phyloP scores from a whole-genome alignment of 2,888 invertebrate genomes.

The Eledona agricola region DNA sequence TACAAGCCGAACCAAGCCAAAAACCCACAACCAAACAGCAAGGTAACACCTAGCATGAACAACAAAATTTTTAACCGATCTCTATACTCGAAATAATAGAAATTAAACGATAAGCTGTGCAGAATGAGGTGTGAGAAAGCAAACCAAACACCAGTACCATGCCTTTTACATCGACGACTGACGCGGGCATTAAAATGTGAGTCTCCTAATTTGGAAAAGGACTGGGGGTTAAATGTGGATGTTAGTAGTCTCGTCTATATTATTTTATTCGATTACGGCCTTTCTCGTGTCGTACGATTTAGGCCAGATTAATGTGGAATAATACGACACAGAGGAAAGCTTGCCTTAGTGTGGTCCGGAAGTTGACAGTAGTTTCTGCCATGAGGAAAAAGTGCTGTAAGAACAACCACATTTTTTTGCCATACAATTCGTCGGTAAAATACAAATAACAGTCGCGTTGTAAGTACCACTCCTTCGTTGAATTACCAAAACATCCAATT shows the following conservation, averaged over 20 bases:
- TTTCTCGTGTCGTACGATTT: slow-evolving; percentile 30
- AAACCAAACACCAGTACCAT: slow-evolving; percentile 20
- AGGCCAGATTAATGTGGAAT: slow-evolving; percentile 36
- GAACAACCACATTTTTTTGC: slow-evolving; percentile 66
- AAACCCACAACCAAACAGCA: slow-evolving; percentile 41
- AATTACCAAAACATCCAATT: slow-evolving; percentile 9
- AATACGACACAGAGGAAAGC: slow-evolving; percentile 60
- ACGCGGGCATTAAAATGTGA: slow-evolving; percentile 9
- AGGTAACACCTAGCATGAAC: slow-evolving; percentile 48
- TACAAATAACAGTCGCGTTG: slow-evolving; percentile 17
- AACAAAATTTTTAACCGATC: slow-evolving; percentile 37
- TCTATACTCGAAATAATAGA: slow-evolving; percentile 22
- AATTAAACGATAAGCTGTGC: slow-evolving; percentile 28
- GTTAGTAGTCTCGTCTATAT: slow-evolving; percentile 17
- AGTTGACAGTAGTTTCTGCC: slow-evolving; percentile 72
- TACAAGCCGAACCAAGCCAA: slow-evolving; percentile 31
- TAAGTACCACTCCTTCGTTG: slow-evolving; percentile 1
- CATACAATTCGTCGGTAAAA: slow-evolving; percentile 26
- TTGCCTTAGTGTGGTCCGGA: slow-evolving; percentile 82
- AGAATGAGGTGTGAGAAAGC: slow-evolving; percentile 27
- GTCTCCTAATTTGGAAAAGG: slow-evolving; percentile 12
- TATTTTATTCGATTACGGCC: slow-evolving; percentile 21
- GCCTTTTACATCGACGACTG: slow-evolving; percentile 11
- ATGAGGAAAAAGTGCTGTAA: slow-evolving; percentile 81
- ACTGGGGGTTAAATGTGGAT: slow-evolving; percentile 25